Conservation (phyloP, 2,888 invertebrate species). For the Phytoseiulus persimilis region DNA sequence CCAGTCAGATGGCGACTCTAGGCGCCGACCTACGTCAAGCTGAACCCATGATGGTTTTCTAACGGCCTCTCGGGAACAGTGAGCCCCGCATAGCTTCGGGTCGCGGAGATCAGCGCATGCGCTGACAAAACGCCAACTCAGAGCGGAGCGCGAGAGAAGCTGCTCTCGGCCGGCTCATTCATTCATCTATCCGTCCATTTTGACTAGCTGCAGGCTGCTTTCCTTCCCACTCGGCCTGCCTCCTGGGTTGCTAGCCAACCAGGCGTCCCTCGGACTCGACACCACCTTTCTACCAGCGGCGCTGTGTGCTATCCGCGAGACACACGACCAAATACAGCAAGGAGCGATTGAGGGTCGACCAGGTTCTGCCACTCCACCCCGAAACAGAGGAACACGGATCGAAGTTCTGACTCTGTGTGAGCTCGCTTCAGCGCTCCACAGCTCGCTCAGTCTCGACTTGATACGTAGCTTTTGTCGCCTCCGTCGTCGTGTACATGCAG, state of each 20-base stretch:
- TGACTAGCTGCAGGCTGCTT: background rate
- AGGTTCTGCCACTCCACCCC: background rate
- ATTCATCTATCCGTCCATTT: background rate
- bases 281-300: background rate
- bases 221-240: background rate
- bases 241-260: too few relatives aligned
- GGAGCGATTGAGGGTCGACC: background rate
- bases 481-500: too few relatives aligned
- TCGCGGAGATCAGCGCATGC: background rate
- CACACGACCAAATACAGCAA: background rate
- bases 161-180: background rate
- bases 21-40: constrained; percentile 5
- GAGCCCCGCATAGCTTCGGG: background rate
- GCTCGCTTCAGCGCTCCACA: background rate
- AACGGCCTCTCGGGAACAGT: background rate
- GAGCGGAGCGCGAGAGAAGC: background rate
- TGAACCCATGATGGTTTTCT: background rate
- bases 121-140: constrained; percentile 5
- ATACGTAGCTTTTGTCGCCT: too few relatives aligned
- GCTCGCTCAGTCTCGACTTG: background rate
- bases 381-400: background rate
- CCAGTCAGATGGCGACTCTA: background rate
- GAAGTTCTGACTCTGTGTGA: background rate
- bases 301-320: background rate
- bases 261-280: background rate